Percentiles rank a stretch among this genome's conserved stretches.
phyloP scores from a whole-genome alignment of 2,888 invertebrate genomes.

The Pinctada fucata region DNA sequence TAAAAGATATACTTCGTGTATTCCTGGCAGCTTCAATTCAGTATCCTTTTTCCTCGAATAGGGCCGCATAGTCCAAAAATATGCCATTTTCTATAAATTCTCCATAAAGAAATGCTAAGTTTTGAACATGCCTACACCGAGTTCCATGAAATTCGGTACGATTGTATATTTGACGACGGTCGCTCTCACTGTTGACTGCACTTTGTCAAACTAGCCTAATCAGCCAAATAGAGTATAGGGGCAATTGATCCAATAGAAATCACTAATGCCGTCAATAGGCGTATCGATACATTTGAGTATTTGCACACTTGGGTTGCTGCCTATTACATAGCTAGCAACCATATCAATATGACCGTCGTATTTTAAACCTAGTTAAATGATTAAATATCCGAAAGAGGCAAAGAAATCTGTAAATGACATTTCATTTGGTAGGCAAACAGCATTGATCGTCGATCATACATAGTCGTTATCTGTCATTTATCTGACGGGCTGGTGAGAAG shows the following conservation, averaged over 20 bases:
- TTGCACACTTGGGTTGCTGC: no score
- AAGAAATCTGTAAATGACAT: background rate
- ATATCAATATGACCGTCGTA: background rate
- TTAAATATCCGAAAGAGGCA: background rate
- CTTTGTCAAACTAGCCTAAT: no score
- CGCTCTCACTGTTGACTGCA: no score
- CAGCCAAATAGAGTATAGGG: no score
- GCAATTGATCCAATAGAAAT: no score
- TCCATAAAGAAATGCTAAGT: background rate
- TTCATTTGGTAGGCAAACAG: background rate
- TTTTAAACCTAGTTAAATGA: background rate
- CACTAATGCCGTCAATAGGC: no score
- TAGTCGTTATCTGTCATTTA: background rate
- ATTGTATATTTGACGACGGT: no score
- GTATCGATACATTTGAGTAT: no score
- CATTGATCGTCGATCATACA: background rate
- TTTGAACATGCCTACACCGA: background rate
- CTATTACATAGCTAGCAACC: background rate
- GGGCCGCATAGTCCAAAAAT: constrained; percentile 52
- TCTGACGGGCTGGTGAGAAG: no score
- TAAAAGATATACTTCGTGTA: constrained; percentile 22
- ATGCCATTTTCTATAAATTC: constrained; percentile 41
- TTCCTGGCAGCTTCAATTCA: constrained; percentile 21
- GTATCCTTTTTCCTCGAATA: constrained; percentile 45
- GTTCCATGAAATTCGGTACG: no score